phyloP scores from a whole-genome alignment of 1,140 invertebrate genomes.

The Tenebrio molitor region DNA sequence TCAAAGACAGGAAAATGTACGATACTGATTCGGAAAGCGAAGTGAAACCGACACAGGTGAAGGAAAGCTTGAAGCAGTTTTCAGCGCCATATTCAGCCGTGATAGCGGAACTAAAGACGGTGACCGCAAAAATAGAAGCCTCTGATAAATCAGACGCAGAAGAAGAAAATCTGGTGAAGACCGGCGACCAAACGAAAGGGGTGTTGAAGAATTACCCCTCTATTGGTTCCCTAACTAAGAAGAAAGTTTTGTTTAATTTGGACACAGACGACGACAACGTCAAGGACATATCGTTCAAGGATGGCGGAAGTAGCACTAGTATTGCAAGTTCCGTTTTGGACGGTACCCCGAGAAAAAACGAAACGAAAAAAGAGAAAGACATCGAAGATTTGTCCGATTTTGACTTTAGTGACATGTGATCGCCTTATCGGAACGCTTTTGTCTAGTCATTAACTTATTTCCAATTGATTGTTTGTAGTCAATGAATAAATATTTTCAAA shows the following conservation, averaged over 20 bases:
- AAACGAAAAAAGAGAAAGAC: slow-evolving; percentile 45
- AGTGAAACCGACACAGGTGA: not conserved
- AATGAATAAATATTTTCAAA: slow-evolving; percentile 1
- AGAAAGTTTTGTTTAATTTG: slow-evolving; percentile 63
- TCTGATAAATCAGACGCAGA: slow-evolving; percentile 19
- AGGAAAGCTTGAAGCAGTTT: slow-evolving; percentile 10
- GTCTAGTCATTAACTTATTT: slow-evolving; percentile 7
- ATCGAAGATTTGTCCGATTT: slow-evolving; percentile 55
- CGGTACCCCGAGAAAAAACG: slow-evolving; percentile 33
- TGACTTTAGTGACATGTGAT: slow-evolving; percentile 52
- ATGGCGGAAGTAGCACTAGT: slow-evolving; percentile 58
- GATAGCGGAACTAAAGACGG: slow-evolving; percentile 47
- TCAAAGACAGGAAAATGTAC: slow-evolving; percentile 55
- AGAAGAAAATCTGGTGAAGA: slow-evolving; percentile 43
- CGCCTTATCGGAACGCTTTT: no score
- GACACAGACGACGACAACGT: slow-evolving; percentile 48
- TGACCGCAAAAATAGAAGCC: slow-evolving; percentile 17
- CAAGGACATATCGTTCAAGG: slow-evolving; percentile 27
- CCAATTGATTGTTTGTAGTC: no score
- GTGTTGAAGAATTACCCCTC: slow-evolving; percentile 58
- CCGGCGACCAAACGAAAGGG: slow-evolving; percentile 49
- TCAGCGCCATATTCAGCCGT: slow-evolving; percentile 46
- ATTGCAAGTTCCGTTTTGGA: slow-evolving; percentile 57
- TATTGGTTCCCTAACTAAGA: slow-evolving; percentile 56
- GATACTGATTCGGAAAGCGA: slow-evolving; percentile 57